Conservation (phyloP, 2,888 invertebrate species). For the Unio pictorum region DNA sequence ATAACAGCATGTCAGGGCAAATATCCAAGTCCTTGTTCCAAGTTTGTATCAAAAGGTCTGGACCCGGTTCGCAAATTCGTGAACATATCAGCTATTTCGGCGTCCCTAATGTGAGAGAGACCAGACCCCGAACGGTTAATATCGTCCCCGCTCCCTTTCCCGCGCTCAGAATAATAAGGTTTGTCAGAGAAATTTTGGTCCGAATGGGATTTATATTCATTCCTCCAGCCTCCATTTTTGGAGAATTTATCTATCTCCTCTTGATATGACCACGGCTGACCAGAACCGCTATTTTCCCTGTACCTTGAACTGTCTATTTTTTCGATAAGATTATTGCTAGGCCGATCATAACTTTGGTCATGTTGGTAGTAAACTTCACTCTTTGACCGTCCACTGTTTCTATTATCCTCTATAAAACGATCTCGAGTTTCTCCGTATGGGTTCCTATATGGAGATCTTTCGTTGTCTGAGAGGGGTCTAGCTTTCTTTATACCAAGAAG, state of each 20-base stretch:
- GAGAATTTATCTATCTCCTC: constrained; percentile 31
- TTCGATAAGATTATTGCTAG: constrained; percentile 4
- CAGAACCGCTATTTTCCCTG: neutral
- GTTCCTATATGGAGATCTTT: too few species aligned
- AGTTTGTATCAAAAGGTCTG: constrained; percentile 28
- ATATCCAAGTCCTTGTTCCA: constrained; percentile 61
- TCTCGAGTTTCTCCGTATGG: too few species aligned
- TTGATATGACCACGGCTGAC: constrained; percentile 31
- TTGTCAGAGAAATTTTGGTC: constrained; percentile 7
- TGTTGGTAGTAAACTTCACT: constrained; percentile 3
- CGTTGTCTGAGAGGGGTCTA: too few species aligned
- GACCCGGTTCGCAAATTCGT: constrained; percentile 27
- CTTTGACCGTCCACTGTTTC: too few species aligned
- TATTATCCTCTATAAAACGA: too few species aligned
- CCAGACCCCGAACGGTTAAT: constrained; percentile 7
- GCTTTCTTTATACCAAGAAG: too few species aligned
- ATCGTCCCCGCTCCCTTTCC: constrained; percentile 12
- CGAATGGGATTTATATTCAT: constrained; percentile 19
- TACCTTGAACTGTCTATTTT: constrained; percentile 9
- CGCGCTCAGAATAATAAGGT: constrained; percentile 10
- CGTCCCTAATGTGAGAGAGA: constrained; percentile 32
- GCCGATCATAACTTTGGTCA: neutral
- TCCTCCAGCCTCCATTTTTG: constrained; percentile 11
- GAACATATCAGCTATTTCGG: constrained; percentile 57
- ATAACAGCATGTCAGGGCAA: constrained; percentile 41